phyloP scores from a whole-genome alignment of 30 jellyfish, hydroid and myxozoan species.

The Aurelia aurita region DNA sequence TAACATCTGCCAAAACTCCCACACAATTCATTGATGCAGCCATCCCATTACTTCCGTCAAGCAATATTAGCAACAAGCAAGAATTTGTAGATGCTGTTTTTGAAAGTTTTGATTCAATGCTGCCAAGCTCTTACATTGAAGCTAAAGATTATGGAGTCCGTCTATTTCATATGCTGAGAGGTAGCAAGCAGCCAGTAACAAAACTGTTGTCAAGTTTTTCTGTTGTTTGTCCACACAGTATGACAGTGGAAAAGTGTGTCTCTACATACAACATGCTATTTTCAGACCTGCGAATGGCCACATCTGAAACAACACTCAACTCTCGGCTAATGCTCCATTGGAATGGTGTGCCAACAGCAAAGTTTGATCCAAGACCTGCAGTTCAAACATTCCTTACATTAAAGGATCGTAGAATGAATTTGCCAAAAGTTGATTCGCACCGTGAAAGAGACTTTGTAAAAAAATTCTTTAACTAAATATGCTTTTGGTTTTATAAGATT shows the following conservation, averaged over 20 bases:
- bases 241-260: slow-evolving; percentile 51
- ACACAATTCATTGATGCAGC: slow-evolving; percentile 38
- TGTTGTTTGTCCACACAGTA: slow-evolving; percentile 43
- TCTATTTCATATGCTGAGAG: slow-evolving; percentile 32
- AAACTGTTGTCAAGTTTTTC: slow-evolving; percentile 39
- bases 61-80: slow-evolving; percentile 40
- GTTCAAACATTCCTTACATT: slow-evolving; percentile 33
- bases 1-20: slow-evolving; percentile 47
- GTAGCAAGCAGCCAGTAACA: slow-evolving; percentile 60
- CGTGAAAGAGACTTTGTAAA: too few relatives aligned
- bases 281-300: slow-evolving; percentile 53
- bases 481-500: too few relatives aligned
- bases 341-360: slow-evolving; percentile 61
- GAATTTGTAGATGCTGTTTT: too few relatives aligned
- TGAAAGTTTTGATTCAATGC: slow-evolving; percentile 37
- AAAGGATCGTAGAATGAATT: slow-evolving; percentile 39
- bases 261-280: slow-evolving; percentile 48
- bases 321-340: slow-evolving; percentile 37
- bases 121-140: slow-evolving; percentile 15
- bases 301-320: too few relatives aligned
- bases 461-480: too few relatives aligned
- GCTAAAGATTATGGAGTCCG: slow-evolving; percentile 51
- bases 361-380: slow-evolving; percentile 50
- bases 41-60: slow-evolving; percentile 34
- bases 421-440: slow-evolving; percentile 19